A percentile compares a stretch with the other conserved stretches of the same genome.
Evolutionary conservation across 64 coral and sea anemone genomes (phyloP).

Genomic region (Stichodactyla mertensii): DNA sequence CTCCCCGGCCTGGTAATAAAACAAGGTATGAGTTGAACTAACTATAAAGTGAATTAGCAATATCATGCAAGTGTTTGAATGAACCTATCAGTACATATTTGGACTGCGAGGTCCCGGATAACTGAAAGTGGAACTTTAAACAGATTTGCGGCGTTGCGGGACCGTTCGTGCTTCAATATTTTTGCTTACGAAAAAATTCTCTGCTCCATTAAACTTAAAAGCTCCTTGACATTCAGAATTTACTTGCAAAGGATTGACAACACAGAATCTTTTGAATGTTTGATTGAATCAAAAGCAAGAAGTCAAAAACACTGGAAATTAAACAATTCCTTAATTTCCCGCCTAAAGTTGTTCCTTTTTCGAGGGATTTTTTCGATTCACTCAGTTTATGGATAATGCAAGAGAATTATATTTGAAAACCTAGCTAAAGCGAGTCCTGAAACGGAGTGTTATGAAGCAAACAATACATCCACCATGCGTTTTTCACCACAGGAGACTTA

Average conservation of each 20-base stretch:
- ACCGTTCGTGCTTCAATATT: neutral
- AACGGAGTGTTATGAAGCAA: too few species aligned
- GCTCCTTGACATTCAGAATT: neutral
- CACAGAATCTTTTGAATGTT: too few species aligned
- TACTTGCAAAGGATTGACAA: too few species aligned
- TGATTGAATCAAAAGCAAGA: neutral
- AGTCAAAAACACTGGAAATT: neutral
- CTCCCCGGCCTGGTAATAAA: slow-evolving; percentile 15
- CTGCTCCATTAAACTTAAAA: neutral
- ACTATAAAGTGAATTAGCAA: neutral
- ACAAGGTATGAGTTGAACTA: slow-evolving; percentile 5
- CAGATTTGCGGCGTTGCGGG: neutral
- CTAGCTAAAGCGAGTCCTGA: neutral
- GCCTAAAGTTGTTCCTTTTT: neutral
- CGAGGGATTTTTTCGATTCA: neutral
- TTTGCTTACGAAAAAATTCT: neutral
- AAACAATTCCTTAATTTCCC: neutral
- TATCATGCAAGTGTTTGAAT: neutral
- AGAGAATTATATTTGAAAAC: neutral
- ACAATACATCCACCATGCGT: neutral
- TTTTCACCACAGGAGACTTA: neutral
- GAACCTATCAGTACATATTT: neutral
- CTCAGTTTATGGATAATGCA: neutral
- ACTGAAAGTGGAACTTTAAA: neutral
- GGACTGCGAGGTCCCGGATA: neutral